Base-by-base conservation (phyloP, 2,113 vertebrate genomes). In the Falcunculus frontatus region DNA sequence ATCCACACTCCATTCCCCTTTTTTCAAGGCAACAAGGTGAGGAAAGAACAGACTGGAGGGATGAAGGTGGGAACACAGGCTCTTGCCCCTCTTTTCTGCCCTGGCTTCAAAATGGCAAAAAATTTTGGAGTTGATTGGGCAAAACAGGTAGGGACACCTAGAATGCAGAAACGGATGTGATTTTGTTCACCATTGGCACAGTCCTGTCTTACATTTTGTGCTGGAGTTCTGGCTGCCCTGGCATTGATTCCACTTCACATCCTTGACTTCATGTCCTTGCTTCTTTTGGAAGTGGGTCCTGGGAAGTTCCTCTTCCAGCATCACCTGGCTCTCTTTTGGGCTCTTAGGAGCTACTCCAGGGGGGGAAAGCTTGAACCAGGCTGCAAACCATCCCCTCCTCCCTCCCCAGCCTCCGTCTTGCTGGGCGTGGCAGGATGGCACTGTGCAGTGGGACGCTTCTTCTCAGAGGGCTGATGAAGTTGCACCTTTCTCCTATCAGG, bases 361-460 rank as follows among this genome's bases (percentile, higher is more conserved):
- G n/a, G 7, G 9, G 20, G 35, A 93, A 73, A 60, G 8, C 49
- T 73, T 76, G 35, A 87, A 32, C 23, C 13, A 27, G 19, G 25
- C 27, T 80, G 25, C 37, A 41, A 63, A 30, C 26, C 20, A n/a
- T 75, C 41, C n/a, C 11, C 23, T 52, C 33, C 44, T 87, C 30
- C 17, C 39, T 56, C 32, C 1, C 3, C 57, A 46, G 25, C 57
- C 29, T 33, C 30, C 2, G 30, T 23, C 37, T 78, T 29, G 49
- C 73, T 80, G 68, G 27, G 32, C 2, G 2, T 35, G 37, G 83
- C 6, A 6, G 69, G 44, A 63, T 23, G 44, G 59, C 26, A 41
- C 20, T 1, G 1, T 13, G 22, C 6, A 1, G 27, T 37, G 47
- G 18, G 29, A 46, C 0, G 0, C 57, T 82, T 83, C 79, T 84